Conservation (phyloP, 2,797 vertebrate genomes). For the Poeciliopsis paucimaculata region DNA sequence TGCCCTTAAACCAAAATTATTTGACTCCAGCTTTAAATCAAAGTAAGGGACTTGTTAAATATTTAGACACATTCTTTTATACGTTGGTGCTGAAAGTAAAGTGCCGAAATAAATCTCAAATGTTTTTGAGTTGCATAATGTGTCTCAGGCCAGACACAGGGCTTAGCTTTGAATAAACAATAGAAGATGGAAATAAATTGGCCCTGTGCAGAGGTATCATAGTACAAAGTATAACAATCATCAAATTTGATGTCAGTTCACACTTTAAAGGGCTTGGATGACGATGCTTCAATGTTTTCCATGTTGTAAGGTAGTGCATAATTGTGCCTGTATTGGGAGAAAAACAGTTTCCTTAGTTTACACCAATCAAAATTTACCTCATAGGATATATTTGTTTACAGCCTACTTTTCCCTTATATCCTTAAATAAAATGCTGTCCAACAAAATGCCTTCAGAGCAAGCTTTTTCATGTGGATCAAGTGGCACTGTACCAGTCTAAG, state of each 20-base stretch:
- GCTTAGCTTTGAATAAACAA: neutral
- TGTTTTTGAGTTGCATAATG: constrained; percentile 2
- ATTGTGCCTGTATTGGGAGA: neutral
- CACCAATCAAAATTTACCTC: neutral
- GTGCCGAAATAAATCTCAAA: constrained; percentile 12
- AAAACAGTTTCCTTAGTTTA: neutral
- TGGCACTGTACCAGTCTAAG: neutral
- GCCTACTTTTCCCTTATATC: neutral
- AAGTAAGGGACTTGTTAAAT: constrained; percentile 8
- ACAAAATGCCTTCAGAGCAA: neutral
- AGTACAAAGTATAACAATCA: neutral
- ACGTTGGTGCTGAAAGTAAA: neutral
- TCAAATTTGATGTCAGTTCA: neutral
- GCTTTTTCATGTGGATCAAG: neutral
- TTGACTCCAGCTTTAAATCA: constrained; percentile 11
- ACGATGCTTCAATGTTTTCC: neutral
- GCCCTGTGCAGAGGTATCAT: neutral
- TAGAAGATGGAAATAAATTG: neutral
- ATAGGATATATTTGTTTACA: neutral
- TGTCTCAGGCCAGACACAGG: neutral
- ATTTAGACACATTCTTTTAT: constrained; percentile 1
- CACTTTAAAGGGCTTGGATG: neutral
- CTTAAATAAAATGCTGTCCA: neutral
- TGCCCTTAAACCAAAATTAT: constrained; percentile 22
- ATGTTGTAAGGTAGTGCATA: neutral